Evolutionary conservation across 2,888 invertebrate genomes (phyloP).

Genomic region (Ophonus ardosiacus): DNA sequence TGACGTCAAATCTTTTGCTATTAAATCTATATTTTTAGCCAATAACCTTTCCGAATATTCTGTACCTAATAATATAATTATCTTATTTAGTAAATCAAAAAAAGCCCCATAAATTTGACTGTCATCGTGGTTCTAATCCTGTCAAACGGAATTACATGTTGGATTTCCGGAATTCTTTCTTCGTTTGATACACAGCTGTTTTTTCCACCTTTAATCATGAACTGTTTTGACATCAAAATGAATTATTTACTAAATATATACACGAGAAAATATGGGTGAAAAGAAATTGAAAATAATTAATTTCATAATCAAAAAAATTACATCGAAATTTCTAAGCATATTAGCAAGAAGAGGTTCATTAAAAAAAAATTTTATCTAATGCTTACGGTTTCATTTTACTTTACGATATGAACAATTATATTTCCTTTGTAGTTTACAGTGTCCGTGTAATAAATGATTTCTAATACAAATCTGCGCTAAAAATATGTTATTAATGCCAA

Average conservation of each 20-base stretch:
- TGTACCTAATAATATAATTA: conserved; percentile 20
- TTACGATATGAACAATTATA: too few relatives aligned
- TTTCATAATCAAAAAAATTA: not conserved
- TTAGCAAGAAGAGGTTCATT: too few relatives aligned
- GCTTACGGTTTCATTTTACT: too few relatives aligned
- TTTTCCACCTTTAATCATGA: not conserved
- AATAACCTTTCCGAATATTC: not conserved
- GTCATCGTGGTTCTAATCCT: conserved; percentile 17
- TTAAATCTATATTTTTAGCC: too few relatives aligned
- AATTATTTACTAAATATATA: conserved; percentile 1
- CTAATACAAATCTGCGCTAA: too few relatives aligned
- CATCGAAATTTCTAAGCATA: not conserved
- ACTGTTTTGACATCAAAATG: conserved; percentile 1
- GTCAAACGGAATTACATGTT: conserved; percentile 25
- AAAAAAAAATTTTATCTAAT: too few relatives aligned
- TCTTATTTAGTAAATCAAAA: conserved; percentile 2
- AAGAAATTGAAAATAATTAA: not conserved
- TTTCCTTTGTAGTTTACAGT: too few relatives aligned
- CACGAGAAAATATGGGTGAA: not conserved
- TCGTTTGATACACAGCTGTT: conserved; percentile 2
- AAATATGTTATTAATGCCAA: too few relatives aligned
- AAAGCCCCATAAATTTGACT: conserved; percentile 3
- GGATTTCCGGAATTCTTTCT: conserved; percentile 27
- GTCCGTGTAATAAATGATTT: too few relatives aligned
- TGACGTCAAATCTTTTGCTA: too few relatives aligned